Evolutionary conservation across 1,140 invertebrate genomes (phyloP).

Genomic region (Bradysia coprophila): DNA sequence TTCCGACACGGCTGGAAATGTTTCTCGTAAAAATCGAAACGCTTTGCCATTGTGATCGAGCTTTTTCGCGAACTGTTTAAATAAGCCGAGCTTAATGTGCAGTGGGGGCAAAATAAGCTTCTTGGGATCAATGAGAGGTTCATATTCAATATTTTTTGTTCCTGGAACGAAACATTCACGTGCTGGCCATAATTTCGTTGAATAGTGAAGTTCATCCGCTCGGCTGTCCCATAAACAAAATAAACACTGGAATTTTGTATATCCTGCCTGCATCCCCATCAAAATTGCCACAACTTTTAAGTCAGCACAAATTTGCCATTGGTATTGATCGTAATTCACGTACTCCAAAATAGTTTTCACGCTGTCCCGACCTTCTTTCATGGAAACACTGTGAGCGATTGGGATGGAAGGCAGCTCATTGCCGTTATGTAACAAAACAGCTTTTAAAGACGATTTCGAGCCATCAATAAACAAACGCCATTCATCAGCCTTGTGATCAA

Average conservation of each 20-base stretch:
- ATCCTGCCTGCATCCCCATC: background rate
- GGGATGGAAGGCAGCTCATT: background rate
- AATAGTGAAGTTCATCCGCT: background rate
- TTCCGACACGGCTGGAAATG: conserved; percentile 6
- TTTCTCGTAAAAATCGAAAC: background rate
- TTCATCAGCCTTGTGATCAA: background rate
- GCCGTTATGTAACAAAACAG: too few species aligned
- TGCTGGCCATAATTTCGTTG: background rate
- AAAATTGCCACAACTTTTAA: background rate
- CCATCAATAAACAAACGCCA: background rate
- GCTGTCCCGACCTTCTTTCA: background rate
- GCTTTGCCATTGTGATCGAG: background rate
- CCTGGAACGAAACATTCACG: background rate
- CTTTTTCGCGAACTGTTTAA: background rate
- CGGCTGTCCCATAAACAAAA: background rate
- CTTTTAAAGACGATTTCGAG: background rate
- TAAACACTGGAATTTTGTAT: background rate
- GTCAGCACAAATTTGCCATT: background rate
- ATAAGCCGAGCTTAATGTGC: background rate
- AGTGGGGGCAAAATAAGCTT: background rate
- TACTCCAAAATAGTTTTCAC: background rate
- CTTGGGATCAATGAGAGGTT: background rate
- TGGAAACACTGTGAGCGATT: background rate
- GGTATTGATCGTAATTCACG: background rate
- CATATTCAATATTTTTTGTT: background rate